phyloP scores from a whole-genome alignment of 2,888 invertebrate species.

The Scaptodrosophila latifasciaeformis region DNA sequence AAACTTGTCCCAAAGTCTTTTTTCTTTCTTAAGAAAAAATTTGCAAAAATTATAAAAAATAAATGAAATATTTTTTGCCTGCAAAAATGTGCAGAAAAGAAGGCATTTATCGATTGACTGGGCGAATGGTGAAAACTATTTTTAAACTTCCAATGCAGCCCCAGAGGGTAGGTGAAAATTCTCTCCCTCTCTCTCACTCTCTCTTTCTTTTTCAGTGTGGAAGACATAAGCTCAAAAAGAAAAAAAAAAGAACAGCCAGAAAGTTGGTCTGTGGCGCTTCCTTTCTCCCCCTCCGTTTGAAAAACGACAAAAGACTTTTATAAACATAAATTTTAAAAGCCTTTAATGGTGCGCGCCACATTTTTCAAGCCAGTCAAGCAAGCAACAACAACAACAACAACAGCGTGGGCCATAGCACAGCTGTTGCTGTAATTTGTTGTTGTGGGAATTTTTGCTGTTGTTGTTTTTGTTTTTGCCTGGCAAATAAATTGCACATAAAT shows the following conservation, averaged over 20 bases:
- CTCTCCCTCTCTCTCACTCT: neutral
- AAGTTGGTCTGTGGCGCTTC: conserved; percentile 10
- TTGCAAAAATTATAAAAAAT: too few relatives aligned
- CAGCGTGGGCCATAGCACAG: conserved; percentile 29
- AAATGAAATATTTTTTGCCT: too few relatives aligned
- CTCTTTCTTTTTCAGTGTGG: too few relatives aligned
- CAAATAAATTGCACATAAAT: conserved; percentile 69
- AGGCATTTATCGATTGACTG: conserved; percentile 35
- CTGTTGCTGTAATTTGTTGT: conserved; percentile 39
- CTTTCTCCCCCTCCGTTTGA: conserved; percentile 1
- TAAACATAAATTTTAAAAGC: conserved; percentile 58
- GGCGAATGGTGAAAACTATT: conserved; percentile 22
- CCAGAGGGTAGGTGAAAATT: neutral
- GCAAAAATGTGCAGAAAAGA: too few relatives aligned
- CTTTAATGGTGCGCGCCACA: conserved; percentile 56
- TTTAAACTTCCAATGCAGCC: conserved; percentile 13
- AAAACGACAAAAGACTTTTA: conserved; percentile 44
- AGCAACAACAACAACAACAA: conserved; percentile 27
- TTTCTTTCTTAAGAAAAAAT: too few relatives aligned
- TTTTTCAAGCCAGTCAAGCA: conserved; percentile 44
- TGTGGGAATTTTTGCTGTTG: conserved; percentile 21
- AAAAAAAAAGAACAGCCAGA: conserved; percentile 17
- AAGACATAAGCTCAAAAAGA: conserved; percentile 1
- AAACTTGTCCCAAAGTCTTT: too few relatives aligned
- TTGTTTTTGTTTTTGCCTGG: conserved; percentile 45